Evolutionary conservation across 2,797 vertebrate genomes (phyloP).

Genomic region (Sebastes melanostomus): DNA sequence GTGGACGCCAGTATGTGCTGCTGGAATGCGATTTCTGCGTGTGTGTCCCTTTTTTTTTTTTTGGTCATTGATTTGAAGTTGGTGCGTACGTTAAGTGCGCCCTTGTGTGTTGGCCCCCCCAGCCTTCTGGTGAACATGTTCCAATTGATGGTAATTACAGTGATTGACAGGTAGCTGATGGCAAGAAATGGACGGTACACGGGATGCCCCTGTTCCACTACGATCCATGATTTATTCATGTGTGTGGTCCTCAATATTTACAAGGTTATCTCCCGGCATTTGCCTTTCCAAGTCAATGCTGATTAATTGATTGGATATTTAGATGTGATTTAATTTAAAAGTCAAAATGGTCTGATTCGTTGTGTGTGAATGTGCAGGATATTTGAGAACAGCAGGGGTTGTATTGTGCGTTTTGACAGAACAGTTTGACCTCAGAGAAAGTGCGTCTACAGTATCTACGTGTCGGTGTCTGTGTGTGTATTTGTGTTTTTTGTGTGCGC

Average conservation of each 20-base stretch:
- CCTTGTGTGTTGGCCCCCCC: conserved; percentile 26
- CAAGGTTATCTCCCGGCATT: conserved; percentile 57
- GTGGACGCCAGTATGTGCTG: conserved; percentile 40
- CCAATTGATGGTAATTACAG: conserved; percentile 63
- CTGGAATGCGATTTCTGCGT: conserved; percentile 3
- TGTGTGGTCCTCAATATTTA: conserved; percentile 58
- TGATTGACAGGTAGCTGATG: conserved; percentile 72
- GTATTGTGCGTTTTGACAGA: conserved; percentile 17
- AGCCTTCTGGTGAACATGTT: conserved; percentile 48
- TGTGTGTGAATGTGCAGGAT: neutral
- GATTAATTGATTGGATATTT: conserved; percentile 60
- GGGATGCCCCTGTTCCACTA: conserved; percentile 15
- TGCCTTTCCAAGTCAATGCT: conserved; percentile 47
- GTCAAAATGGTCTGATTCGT: conserved; percentile 45
- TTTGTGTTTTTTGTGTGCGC: conserved; percentile 8
- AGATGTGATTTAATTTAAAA: conserved; percentile 51
- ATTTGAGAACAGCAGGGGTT: conserved; percentile 18
- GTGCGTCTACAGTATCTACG: conserved; percentile 5
- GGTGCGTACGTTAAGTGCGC: conserved; percentile 12
- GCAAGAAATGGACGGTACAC: conserved; percentile 40
- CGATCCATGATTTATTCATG: conserved; percentile 60
- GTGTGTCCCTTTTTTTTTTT: neutral
- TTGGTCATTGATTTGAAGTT: conserved; percentile 54
- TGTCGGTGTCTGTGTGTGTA: conserved; percentile 14
- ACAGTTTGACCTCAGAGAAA: conserved; percentile 43